These are phyloP conservation scores for Datnioides undecimradiatus DNA, from an alignment of 2,113 vertebrate genomes.

Conservation along the genomic window DNA sequence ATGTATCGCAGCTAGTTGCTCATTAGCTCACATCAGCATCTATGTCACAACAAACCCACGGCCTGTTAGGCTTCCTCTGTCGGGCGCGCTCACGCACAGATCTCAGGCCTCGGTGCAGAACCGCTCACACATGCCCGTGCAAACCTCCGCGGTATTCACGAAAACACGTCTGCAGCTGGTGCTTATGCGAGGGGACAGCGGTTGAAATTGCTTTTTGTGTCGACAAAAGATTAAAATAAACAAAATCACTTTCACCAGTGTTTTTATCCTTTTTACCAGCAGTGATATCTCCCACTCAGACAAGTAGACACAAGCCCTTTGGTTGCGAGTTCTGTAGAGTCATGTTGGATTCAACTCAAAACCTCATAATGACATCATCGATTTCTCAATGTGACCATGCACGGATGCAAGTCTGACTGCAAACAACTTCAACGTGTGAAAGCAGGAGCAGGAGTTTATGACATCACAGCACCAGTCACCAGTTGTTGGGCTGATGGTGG, in stretches of 20 bases:
- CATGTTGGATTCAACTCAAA: not conserved
- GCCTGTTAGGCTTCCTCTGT: not conserved
- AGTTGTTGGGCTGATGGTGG: too few species aligned
- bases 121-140: not conserved
- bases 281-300: constrained; percentile 25
- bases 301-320: constrained; percentile 43
- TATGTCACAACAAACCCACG: constrained; percentile 7
- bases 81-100: not conserved
- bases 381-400: too few species aligned
- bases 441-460: too few species aligned
- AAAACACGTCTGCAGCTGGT: not conserved
- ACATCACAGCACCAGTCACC: too few species aligned
- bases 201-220: not conserved
- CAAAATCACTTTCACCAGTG: not conserved
- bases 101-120: constrained; percentile 14
- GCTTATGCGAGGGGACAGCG: not conserved
- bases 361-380: not conserved
- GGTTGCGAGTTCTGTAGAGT: not conserved
- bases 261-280: constrained; percentile 20
- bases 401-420: too few species aligned
- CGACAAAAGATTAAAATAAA: not conserved
- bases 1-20: not conserved
- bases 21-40: constrained; percentile 49
- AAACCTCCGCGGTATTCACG: not conserved
- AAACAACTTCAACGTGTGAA: too few species aligned